A percentile compares a stretch with the other conserved stretches of the same genome.
Evolutionary conservation across 1,140 invertebrate genomes (phyloP).

Genomic region (Xylocopa sonorina): DNA sequence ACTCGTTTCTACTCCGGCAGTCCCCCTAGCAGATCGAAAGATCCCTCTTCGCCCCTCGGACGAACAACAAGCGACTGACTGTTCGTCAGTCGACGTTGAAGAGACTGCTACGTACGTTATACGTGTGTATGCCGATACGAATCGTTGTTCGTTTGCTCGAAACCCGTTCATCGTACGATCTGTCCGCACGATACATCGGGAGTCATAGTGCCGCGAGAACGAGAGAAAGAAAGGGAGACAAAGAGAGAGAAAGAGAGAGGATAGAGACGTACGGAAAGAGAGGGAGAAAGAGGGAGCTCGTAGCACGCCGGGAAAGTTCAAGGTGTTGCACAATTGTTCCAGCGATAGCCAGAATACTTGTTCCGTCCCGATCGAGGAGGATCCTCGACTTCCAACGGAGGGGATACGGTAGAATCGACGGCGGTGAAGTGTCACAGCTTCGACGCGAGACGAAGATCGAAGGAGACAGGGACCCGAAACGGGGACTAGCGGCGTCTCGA

Average conservation of each 20-base stretch:
- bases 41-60: constrained; percentile 52
- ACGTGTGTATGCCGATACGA: constrained; percentile 40
- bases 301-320: constrained; percentile 7
- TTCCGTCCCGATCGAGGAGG: too few relatives aligned
- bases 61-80: constrained; percentile 69
- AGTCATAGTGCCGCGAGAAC: constrained; percentile 9
- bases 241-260: too few relatives aligned
- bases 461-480: neutral
- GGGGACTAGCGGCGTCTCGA: neutral
- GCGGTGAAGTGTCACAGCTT: constrained; percentile 55
- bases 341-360: too few relatives aligned
- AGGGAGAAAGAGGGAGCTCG: constrained; percentile 11
- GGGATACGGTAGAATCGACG: constrained; percentile 55
- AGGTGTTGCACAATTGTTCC: constrained; percentile 31
- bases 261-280: too few relatives aligned
- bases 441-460: constrained; percentile 33
- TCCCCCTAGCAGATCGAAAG: constrained; percentile 51
- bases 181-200: constrained; percentile 24
- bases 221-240: neutral
- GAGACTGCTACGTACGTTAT: constrained; percentile 66
- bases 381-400: too few relatives aligned
- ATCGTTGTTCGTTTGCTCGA: neutral
- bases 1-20: constrained; percentile 50
- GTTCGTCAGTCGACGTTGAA: constrained; percentile 71
- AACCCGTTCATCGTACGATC: constrained; percentile 15